These are phyloP conservation scores for Nyctalus aviator DNA, from an alignment of 2,797 vertebrate genomes.

Conservation along the genomic window DNA sequence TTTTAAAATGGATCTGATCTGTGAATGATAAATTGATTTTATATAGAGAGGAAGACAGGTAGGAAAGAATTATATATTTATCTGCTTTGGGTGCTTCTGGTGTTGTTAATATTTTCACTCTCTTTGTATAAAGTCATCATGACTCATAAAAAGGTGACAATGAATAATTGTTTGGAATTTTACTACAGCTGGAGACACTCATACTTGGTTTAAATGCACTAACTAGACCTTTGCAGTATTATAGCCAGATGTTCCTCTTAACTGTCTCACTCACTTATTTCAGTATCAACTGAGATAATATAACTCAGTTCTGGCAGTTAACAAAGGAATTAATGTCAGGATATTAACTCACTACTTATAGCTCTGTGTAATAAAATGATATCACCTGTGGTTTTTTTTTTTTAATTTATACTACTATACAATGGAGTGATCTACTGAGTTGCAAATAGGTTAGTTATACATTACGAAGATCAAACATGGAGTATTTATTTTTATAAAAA, in stretches of 20 bases:
- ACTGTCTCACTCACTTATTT: background rate
- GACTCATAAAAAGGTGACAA: background rate
- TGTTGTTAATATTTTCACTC: background rate
- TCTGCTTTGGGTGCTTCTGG: background rate
- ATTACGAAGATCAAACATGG: background rate
- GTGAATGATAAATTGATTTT: background rate
- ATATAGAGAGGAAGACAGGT: background rate
- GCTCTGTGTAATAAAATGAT: conserved; percentile 47
- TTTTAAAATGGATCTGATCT: conserved; percentile 25
- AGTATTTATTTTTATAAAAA: background rate
- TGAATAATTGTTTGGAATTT: background rate
- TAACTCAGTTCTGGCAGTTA: background rate
- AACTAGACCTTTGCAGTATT: background rate
- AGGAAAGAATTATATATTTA: background rate
- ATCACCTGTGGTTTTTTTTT: background rate
- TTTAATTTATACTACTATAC: background rate
- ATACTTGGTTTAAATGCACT: background rate
- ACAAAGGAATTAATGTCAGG: background rate
- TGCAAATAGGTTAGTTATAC: background rate
- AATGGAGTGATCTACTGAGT: background rate
- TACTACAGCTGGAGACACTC: background rate
- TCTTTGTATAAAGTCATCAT: background rate
- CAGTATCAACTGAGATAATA: background rate
- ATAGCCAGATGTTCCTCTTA: background rate
- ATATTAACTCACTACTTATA: background rate